Evolutionary conservation across 1,140 invertebrate species (phyloP), one percentile per base, ranked within the genome.

Genomic region (Globodera rostochiensis): DNA sequence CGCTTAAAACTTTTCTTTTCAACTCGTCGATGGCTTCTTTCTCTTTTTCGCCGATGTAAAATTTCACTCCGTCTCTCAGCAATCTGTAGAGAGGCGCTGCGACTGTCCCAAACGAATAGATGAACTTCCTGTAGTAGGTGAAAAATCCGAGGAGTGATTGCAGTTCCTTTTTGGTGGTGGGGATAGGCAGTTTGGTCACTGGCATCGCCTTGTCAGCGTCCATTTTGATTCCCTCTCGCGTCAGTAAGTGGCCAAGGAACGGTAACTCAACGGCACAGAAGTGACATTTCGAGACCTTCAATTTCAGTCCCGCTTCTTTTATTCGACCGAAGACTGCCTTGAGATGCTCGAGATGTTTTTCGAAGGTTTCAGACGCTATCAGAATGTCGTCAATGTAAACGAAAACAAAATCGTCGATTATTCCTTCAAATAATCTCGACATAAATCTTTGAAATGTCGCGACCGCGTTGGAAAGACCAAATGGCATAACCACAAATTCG

Each of bases 361-460:
- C 73, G 45, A 74, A 74, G 8, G 73, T 74, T 7, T 67, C 9
- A 0, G 36, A 47, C 8, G 73, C 73, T 36, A 36, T 36, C 25
- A 36, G 25, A 36, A 36, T 36, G 2, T 36, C 25, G 25, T 36
- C 25, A 2, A 47, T 47, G 21, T 57, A 74, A 9, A 45, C 60
- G 45, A 47, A 74, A 1, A 69, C 9, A 1, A 74, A 74, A n/a
- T 47, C 45, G 45, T 74, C 69, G 73, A 74, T 45, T 6, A 74
- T 7, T 6, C 9, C 73, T 8, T 69, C 73, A 11, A 74, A 74
- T 69, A 74, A 11, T 7, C 73, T 74, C 21, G 92, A 87, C 75
- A 93, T 92, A 13, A 91, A 90, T 21, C 92, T 77, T 84, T 92
- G 91, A 84, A 92, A 93, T 25, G 90, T 87, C 19, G 88, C 83